These are phyloP conservation scores for Masticophis lateralis DNA, from an alignment of 2,797 vertebrate species.

Conservation along the genomic window DNA sequence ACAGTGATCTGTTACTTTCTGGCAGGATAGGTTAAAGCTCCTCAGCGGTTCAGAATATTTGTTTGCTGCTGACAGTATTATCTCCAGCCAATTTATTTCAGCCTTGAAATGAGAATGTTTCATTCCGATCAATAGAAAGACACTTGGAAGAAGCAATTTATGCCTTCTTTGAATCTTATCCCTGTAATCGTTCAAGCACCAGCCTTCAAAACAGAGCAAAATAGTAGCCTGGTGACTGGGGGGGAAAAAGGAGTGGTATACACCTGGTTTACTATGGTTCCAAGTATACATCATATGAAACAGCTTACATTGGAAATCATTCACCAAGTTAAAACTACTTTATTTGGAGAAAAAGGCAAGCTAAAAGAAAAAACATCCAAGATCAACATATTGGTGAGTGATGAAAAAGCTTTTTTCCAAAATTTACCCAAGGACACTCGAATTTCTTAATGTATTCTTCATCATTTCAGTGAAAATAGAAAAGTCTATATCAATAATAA, in stretches of 20 bases:
- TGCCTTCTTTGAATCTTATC: background rate
- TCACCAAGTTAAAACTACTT: background rate
- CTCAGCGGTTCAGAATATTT: constrained; percentile 21
- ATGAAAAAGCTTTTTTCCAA: background rate
- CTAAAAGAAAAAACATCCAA: background rate
- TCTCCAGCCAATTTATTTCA: constrained; percentile 17
- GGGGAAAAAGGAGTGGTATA: background rate
- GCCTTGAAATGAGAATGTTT: background rate
- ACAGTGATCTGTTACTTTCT: background rate
- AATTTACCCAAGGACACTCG: background rate
- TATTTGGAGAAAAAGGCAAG: background rate
- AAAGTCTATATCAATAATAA: background rate
- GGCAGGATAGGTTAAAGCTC: background rate
- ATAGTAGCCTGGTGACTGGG: background rate
- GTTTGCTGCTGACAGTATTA: background rate
- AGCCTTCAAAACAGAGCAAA: constrained; percentile 1
- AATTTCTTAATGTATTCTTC: background rate
- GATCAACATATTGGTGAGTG: background rate
- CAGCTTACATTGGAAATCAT: background rate
- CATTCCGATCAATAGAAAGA: constrained; percentile 1
- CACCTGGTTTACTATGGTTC: background rate
- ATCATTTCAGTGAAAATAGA: background rate
- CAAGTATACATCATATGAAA: background rate
- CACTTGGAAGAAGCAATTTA: background rate
- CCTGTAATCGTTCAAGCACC: background rate